A percentile compares a stretch with the other conserved stretches of the same genome.
Conservation (phyloP, 2,113 vertebrate species). For the Megaceryle torquata region DNA sequence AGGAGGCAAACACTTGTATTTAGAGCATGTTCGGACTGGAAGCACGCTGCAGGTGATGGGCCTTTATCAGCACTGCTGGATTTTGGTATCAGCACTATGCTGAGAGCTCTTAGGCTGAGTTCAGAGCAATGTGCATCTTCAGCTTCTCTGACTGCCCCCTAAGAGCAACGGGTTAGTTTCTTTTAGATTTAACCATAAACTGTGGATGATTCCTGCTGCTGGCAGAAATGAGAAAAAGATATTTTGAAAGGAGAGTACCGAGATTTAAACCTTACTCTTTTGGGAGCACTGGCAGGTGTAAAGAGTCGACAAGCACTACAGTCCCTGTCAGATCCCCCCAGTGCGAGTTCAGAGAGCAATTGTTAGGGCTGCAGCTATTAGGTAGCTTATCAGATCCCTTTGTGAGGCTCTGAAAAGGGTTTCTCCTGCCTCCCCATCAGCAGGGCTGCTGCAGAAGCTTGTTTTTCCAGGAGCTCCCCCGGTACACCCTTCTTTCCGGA, state of each 20-base stretch:
- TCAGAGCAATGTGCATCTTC: neutral
- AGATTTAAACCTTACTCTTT: neutral
- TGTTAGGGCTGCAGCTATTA: neutral
- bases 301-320: neutral
- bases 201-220: neutral
- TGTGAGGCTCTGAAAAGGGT: neutral
- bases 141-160: neutral
- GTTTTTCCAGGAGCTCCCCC: neutral
- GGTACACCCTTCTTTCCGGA: neutral
- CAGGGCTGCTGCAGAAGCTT: neutral
- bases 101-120: neutral
- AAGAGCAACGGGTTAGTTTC: neutral
- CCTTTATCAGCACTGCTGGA: neutral
- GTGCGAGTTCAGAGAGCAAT: neutral
- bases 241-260: neutral
- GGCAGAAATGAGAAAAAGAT: neutral
- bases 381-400: neutral
- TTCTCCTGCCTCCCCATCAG: neutral
- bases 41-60: neutral
- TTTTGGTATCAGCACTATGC: neutral
- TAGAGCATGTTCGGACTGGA: neutral
- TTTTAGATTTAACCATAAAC: neutral
- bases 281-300: neutral
- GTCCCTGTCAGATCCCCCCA: neutral
- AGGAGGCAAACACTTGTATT: neutral